Conservation (phyloP, 53 echinoderm and acorn worm species). For the Crossaster papposus region DNA sequence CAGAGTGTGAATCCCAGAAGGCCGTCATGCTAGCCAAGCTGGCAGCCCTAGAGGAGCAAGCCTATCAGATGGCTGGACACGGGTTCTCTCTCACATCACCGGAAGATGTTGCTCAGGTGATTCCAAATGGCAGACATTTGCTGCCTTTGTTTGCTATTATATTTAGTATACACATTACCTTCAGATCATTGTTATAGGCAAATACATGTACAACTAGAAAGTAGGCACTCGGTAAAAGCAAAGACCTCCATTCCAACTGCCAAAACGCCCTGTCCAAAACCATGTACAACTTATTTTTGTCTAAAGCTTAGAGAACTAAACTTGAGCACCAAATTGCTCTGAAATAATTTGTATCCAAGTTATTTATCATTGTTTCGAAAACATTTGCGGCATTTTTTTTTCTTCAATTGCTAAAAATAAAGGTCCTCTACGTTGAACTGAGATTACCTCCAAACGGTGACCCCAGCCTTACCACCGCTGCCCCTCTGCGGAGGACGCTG, state of each 20-base stretch:
- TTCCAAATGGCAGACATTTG: background rate
- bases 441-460: conserved; percentile 94
- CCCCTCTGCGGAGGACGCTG: conserved; percentile 72
- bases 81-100: conserved; percentile 93
- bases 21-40: conserved; percentile 90
- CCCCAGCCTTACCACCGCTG: conserved; percentile 40
- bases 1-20: conserved; percentile 92
- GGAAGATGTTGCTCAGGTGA: conserved; percentile 94
- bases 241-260: too few species aligned
- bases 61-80: conserved; percentile 87
- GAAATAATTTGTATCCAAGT: too few species aligned
- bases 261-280: too few species aligned
- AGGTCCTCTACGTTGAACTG: conserved; percentile 90
- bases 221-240: too few species aligned
- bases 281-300: too few species aligned
- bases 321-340: too few species aligned
- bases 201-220: too few species aligned
- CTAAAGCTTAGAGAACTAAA: too few species aligned
- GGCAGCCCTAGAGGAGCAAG: conserved; percentile 80
- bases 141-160: too few species aligned
- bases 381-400: background rate
- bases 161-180: too few species aligned
- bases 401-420: background rate
- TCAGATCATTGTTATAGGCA: too few species aligned
- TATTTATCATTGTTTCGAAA: too few species aligned